These are phyloP conservation scores for Zygaena filipendulae DNA, from an alignment of 2,888 invertebrate species.

Conservation along the genomic window DNA sequence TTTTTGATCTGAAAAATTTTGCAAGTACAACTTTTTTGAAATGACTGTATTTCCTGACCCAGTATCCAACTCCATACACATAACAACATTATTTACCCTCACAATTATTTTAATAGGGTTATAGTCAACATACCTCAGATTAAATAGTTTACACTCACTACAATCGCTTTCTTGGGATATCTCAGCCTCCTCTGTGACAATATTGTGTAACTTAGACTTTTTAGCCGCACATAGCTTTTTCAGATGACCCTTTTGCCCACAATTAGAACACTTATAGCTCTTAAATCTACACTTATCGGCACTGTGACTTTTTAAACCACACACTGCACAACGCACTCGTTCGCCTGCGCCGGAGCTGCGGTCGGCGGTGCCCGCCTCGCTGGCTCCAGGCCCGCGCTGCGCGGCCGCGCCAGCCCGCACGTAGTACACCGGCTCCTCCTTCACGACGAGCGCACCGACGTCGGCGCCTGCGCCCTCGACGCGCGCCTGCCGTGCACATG, in stretches of 20 bases:
- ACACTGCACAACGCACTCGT: slow-evolving; percentile 5
- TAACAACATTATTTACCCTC: neutral
- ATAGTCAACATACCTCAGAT: slow-evolving; percentile 9
- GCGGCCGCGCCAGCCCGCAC: slow-evolving; percentile 1
- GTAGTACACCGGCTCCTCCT: slow-evolving; percentile 11
- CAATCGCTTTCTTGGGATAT: slow-evolving; percentile 2
- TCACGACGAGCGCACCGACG: slow-evolving; percentile 2
- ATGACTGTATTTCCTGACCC: slow-evolving; percentile 10
- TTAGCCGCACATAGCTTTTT: slow-evolving; percentile 8
- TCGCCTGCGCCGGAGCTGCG: no score
- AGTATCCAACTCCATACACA: slow-evolving; percentile 9
- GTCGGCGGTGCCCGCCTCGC: no score
- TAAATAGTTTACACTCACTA: slow-evolving; percentile 9
- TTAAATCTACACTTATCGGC: slow-evolving; percentile 10
- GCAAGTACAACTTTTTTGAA: slow-evolving; percentile 5
- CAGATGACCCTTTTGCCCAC: slow-evolving; percentile 11
- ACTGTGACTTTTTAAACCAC: slow-evolving; percentile 8
- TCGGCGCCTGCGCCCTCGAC: neutral
- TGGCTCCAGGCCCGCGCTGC: neutral
- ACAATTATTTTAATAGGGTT: slow-evolving; percentile 6
- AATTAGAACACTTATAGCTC: slow-evolving; percentile 7
- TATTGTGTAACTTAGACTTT: slow-evolving; percentile 1
- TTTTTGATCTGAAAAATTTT: no score
- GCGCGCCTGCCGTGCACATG: slow-evolving; percentile 8
- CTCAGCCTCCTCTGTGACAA: neutral